Base-by-base conservation (phyloP, 1,140 invertebrate species). In the Bathynomus jamesi region DNA sequence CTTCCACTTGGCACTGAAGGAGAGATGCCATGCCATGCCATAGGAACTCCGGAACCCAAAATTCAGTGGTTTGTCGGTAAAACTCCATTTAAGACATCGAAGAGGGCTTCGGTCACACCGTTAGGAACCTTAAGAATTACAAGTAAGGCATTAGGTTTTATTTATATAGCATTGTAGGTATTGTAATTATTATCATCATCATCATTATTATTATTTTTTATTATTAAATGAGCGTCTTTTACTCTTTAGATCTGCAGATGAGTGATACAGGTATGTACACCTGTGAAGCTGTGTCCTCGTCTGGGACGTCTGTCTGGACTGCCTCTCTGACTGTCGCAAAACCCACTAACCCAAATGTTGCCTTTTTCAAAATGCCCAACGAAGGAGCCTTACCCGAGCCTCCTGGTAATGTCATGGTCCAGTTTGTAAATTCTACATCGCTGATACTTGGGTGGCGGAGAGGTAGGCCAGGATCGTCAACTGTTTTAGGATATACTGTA, bases 21-120 rank as follows among this genome's bases (percentile, higher is more conserved):
- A 1, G 88, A 88, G 70, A 82, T 97, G 78, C 90, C 90, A 0
- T 98, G 95, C 81, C 87, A 91, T 73, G 91, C 90, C 2, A 83
- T 83, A 0, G 87, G 88, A 8, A 89, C 86, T 65, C 87, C 89
- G 5, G 85, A 82, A 30, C 91, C 93, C 0, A 86, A 86, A 28
- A 86, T 93, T 28, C 85, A 87, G 66, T 97, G 95, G 95, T 87
- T 89, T 78, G 91, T 92, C 79, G 89, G 96, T 79, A 89, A 88
- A 0, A 84, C 85, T 75, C 82, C 86, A 4, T 53, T 53, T 53
- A 21, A 53, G 21, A 64, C 73, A 2, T 66, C 74, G 28, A 78
- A 78, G 3, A 77, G 85, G 53, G 85, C 89, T 70, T 86, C 84
- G 2, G 83, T 91, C 73, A 85, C 86, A 1, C 82, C 83, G 24